Evolutionary conservation across 2,113 vertebrate genomes (phyloP).

Genomic region (Hylia prasina): DNA sequence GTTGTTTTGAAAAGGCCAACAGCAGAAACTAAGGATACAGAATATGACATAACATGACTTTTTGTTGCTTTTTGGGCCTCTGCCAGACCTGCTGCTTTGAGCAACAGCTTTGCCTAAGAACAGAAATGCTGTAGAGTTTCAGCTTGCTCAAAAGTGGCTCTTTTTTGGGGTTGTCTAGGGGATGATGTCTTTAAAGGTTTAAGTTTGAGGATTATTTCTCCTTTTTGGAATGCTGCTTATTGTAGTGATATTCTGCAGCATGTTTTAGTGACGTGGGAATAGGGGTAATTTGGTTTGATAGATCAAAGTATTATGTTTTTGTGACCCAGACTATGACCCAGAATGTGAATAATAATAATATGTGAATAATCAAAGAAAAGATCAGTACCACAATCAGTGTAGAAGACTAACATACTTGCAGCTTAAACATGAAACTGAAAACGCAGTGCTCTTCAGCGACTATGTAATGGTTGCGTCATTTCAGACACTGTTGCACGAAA

Average conservation of each 20-base stretch:
- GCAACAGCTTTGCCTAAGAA: not conserved
- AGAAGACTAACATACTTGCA: not conserved
- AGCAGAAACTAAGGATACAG: not conserved
- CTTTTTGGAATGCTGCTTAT: not conserved
- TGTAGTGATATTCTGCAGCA: not conserved
- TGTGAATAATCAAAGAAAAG: not conserved
- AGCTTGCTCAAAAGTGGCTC: not conserved
- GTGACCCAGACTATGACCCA: not conserved
- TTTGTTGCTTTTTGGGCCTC: not conserved
- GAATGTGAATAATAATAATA: too few species aligned
- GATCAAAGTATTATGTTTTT: not conserved
- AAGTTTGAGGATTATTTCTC: not conserved
- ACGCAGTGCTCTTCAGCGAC: not conserved
- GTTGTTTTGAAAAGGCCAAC: not conserved
- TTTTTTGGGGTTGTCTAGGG: not conserved
- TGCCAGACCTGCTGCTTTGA: not conserved
- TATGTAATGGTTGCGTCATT: not conserved
- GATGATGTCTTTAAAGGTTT: not conserved
- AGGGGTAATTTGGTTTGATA: not conserved
- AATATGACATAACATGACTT: not conserved
- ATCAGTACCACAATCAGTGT: not conserved
- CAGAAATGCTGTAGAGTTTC: not conserved
- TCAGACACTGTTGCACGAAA: constrained; percentile 96
- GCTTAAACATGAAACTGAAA: not conserved
- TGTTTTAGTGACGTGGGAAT: not conserved